Percentiles rank a stretch among this genome's conserved stretches.
Evolutionary conservation across 2,888 invertebrate species (phyloP).

Genomic region (Eubasilissa splendida): DNA sequence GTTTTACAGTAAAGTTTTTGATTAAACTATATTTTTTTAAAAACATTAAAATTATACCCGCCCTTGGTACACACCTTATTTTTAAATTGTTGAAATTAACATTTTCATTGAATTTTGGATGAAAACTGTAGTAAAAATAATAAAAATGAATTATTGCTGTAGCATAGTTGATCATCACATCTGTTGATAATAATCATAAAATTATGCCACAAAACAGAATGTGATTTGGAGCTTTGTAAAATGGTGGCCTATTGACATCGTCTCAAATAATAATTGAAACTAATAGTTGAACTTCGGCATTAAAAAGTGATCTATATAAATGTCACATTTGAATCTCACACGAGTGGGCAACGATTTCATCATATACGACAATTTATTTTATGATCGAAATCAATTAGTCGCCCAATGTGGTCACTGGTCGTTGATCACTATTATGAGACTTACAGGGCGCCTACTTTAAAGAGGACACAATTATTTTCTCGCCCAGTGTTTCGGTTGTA

Average conservation of each 20-base stretch:
- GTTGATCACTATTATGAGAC: constrained; percentile 12
- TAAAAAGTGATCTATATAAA: constrained; percentile 24
- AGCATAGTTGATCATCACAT: no score
- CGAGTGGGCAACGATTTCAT: constrained; percentile 29
- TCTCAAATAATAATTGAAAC: constrained; percentile 24
- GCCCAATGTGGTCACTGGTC: not conserved
- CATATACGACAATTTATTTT: constrained; percentile 31
- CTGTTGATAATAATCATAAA: no score
- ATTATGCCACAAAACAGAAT: not conserved
- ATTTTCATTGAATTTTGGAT: no score
- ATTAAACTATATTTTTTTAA: no score
- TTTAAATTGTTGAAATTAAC: no score
- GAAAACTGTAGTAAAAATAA: no score
- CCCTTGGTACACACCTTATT: no score
- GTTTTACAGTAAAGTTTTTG: no score
- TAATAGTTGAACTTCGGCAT: constrained; percentile 15
- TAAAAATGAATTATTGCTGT: no score
- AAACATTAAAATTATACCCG: no score
- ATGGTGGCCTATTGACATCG: not conserved
- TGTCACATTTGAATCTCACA: constrained; percentile 7
- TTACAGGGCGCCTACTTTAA: not conserved
- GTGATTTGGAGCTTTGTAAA: not conserved
- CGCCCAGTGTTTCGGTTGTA: constrained; percentile 17
- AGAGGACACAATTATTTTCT: constrained; percentile 1
- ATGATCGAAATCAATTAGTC: constrained; percentile 29